A percentile compares a stretch with the other conserved stretches of the same genome.
phyloP scores from a whole-genome alignment of 2,797 vertebrate genomes.

The Bradypodion pumilum region DNA sequence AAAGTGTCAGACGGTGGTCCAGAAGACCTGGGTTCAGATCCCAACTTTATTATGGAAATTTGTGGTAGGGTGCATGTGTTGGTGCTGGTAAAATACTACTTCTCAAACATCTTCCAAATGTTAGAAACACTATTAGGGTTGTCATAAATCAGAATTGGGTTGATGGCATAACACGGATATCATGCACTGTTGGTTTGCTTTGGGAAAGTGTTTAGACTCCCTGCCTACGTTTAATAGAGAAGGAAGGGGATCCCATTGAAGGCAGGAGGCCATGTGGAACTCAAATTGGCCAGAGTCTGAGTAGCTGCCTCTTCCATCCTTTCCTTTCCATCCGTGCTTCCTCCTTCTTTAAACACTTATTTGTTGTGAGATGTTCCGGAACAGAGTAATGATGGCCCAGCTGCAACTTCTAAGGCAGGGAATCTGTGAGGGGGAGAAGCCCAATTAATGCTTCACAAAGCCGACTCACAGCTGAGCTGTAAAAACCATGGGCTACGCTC shows the following conservation, averaged over 20 bases:
- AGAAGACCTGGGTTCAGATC: too few relatives aligned
- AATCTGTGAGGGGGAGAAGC: constrained; percentile 11
- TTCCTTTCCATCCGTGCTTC: constrained; percentile 37
- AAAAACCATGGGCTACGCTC: not conserved
- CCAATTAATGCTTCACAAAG: constrained; percentile 22
- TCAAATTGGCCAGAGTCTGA: not conserved
- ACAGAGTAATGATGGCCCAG: constrained; percentile 64
- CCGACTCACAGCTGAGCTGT: constrained; percentile 11
- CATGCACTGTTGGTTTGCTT: not conserved
- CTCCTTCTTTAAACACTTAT: constrained; percentile 47
- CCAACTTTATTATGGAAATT: too few relatives aligned
- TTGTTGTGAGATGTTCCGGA: constrained; percentile 59
- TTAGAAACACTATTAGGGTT: too few relatives aligned
- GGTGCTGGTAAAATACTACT: too few relatives aligned
- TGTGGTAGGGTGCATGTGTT: too few relatives aligned
- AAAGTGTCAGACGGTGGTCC: too few relatives aligned
- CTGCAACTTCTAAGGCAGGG: constrained; percentile 51
- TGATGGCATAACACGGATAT: too few relatives aligned
- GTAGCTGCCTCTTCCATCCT: not conserved
- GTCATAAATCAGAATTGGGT: too few relatives aligned
- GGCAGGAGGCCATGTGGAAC: not conserved
- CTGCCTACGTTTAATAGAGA: not conserved
- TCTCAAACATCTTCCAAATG: too few relatives aligned
- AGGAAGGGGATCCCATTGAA: not conserved
- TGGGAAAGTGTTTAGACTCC: not conserved